Conservation (phyloP, 2,888 invertebrate genomes). For the Atethmia centrago region DNA sequence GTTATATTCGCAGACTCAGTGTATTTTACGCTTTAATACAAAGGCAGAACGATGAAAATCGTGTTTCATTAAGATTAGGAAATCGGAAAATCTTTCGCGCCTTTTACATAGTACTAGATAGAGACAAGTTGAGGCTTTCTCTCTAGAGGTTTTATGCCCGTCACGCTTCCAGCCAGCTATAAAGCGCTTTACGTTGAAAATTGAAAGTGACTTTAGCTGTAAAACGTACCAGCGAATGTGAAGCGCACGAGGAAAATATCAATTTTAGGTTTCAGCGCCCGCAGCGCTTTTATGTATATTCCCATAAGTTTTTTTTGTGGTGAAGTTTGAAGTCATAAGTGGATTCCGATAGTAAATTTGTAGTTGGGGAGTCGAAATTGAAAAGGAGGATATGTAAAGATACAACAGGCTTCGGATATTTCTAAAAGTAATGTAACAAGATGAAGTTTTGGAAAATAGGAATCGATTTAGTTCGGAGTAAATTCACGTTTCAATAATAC, state of each 20-base stretch:
- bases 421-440: slow-evolving; percentile 13
- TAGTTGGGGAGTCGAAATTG: slow-evolving; percentile 43
- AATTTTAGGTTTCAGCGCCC: slow-evolving; percentile 78
- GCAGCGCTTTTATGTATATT: slow-evolving; percentile 71
- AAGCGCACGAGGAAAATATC: slow-evolving; percentile 80
- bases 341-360: slow-evolving; percentile 52
- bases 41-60: slow-evolving; percentile 64
- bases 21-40: slow-evolving; percentile 54
- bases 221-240: slow-evolving; percentile 82
- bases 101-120: slow-evolving; percentile 73
- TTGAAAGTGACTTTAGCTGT: slow-evolving; percentile 89
- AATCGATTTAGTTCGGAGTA: background rate
- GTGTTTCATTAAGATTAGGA: slow-evolving; percentile 59
- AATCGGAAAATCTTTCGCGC: slow-evolving; percentile 74
- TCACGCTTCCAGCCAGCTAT: slow-evolving; percentile 84
- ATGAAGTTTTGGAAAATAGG: background rate
- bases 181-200: slow-evolving; percentile 87
- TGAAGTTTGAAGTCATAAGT: slow-evolving; percentile 58
- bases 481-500: background rate
- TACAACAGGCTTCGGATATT: slow-evolving; percentile 6
- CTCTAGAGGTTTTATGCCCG: slow-evolving; percentile 81
- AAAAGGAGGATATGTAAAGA: slow-evolving; percentile 30
- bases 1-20: slow-evolving; percentile 54
- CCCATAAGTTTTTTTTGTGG: slow-evolving; percentile 62
- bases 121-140: slow-evolving; percentile 80